These are phyloP conservation scores for Ascidia mentula DNA, from an alignment of 23 tunicate species.

Conservation along the genomic window DNA sequence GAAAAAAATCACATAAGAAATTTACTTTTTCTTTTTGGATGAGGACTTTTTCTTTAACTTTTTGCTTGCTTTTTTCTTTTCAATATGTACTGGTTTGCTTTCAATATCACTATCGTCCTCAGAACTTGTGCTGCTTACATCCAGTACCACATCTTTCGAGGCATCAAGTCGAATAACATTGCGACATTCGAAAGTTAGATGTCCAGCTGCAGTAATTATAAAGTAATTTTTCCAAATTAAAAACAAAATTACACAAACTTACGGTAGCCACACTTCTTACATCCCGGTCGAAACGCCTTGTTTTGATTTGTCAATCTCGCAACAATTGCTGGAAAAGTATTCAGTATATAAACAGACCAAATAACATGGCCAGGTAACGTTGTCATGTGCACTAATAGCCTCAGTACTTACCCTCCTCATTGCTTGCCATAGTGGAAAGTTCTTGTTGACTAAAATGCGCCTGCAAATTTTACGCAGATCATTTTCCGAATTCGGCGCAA, in stretches of 20 bases:
- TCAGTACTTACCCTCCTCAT: slow-evolving; percentile 35
- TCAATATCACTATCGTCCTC: slow-evolving; percentile 50
- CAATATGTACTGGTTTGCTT: background rate
- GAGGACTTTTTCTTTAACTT: background rate
- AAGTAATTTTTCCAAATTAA: background rate
- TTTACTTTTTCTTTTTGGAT: slow-evolving; percentile 14
- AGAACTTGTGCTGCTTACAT: slow-evolving; percentile 91
- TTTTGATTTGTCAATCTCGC: slow-evolving; percentile 86
- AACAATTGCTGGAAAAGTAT: slow-evolving; percentile 42
- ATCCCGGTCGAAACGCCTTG: slow-evolving; percentile 57
- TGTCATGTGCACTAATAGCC: background rate
- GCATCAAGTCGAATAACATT: slow-evolving; percentile 71
- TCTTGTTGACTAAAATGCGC: too few relatives aligned
- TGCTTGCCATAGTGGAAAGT: slow-evolving; percentile 19
- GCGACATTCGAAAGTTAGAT: slow-evolving; percentile 86
- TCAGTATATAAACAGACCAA: background rate
- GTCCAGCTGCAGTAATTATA: slow-evolving; percentile 51
- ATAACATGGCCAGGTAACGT: background rate
- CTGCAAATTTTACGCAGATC: too few relatives aligned
- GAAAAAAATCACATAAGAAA: background rate
- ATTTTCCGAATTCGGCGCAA: too few relatives aligned
- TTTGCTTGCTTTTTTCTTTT: slow-evolving; percentile 16
- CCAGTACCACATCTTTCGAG: slow-evolving; percentile 75
- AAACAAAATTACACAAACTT: background rate
- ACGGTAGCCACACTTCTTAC: slow-evolving; percentile 95